phyloP scores from a whole-genome alignment of 2,113 vertebrate species.

The human region DNA sequence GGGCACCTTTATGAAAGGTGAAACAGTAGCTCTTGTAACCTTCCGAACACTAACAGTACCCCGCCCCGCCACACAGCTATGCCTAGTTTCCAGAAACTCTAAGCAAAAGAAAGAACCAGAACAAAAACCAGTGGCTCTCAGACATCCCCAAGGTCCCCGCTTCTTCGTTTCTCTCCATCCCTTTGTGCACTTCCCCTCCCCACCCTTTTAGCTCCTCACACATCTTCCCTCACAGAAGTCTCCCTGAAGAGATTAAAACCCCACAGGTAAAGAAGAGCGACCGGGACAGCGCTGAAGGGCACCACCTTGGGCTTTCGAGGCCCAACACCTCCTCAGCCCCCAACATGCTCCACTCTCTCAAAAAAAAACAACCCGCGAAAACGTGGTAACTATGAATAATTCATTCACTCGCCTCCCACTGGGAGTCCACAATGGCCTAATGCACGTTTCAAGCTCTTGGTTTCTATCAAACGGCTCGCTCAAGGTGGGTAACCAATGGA shows the following conservation, averaged over 20 bases:
- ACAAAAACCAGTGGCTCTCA: not conserved
- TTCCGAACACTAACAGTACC: not conserved
- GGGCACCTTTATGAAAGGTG: not conserved
- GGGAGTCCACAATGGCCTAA: not conserved
- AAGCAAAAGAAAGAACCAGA: not conserved
- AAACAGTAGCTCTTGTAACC: not conserved
- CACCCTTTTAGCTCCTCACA: not conserved
- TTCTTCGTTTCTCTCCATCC: fast-evolving
- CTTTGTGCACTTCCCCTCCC: fast-evolving
- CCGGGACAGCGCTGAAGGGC: not conserved
- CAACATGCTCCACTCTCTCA: not conserved
- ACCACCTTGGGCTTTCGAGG: not conserved
- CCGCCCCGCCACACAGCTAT: not conserved
- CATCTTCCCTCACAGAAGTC: not conserved
- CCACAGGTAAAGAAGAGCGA: not conserved
- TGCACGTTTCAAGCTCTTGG: fast-evolving
- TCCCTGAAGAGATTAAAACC: not conserved
- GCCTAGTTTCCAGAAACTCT: not conserved
- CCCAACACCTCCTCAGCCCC: too few relatives aligned
- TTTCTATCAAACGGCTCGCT: not conserved
- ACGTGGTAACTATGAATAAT: not conserved
- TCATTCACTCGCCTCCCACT: not conserved
- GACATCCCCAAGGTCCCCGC: not conserved
- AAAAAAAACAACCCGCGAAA: fast-evolving
- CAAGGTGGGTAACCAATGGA: fast-evolving